phyloP scores from a whole-genome alignment of 2,113 vertebrate species.

The Cyanistes caeruleus region DNA sequence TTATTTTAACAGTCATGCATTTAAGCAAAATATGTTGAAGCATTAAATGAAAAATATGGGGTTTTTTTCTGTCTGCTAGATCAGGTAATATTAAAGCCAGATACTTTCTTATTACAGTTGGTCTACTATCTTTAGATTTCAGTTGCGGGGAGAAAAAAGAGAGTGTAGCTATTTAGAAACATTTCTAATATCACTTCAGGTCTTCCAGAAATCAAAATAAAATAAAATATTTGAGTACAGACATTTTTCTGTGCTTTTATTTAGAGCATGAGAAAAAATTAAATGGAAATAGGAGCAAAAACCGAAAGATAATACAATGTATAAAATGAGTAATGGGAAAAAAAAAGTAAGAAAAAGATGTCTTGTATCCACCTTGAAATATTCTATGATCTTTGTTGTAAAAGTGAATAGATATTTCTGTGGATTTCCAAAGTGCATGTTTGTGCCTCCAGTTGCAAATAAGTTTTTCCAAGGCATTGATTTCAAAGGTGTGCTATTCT shows the following conservation, averaged over 20 bases:
- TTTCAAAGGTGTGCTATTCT: background rate
- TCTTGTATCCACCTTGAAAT: background rate
- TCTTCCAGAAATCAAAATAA: background rate
- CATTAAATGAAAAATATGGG: background rate
- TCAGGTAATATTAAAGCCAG: background rate
- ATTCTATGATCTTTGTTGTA: background rate
- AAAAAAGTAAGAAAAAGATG: background rate
- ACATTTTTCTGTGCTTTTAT: background rate
- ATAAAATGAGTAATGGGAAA: background rate
- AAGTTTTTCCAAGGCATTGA: background rate
- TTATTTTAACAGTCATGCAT: background rate
- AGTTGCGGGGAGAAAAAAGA: accelerated
- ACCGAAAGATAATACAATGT: background rate
- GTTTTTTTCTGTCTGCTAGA: background rate
- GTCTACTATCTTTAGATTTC: background rate
- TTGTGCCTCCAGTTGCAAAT: background rate
- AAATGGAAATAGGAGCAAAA: background rate
- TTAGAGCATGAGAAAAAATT: background rate
- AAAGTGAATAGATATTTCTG: background rate
- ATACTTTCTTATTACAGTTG: background rate
- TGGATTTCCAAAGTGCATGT: background rate
- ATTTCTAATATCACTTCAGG: background rate
- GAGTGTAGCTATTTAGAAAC: background rate
- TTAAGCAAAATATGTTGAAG: background rate
- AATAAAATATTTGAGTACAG: background rate